phyloP scores from a whole-genome alignment of 2,113 vertebrate species.

The western clawed frog (Xenopus tropicalis) region DNA sequence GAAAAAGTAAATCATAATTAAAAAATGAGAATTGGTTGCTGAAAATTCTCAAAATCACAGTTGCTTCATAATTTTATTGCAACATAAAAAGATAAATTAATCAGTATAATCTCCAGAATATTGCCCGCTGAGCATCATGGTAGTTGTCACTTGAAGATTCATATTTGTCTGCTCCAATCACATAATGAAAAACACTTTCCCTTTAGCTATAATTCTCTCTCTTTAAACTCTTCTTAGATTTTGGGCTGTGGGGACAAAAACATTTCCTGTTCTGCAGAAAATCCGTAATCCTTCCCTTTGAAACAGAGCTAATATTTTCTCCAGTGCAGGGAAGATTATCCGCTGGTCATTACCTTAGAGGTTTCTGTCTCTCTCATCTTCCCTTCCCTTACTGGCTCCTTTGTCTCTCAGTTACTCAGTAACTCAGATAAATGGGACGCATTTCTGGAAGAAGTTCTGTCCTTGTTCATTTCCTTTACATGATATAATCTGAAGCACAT shows the following conservation, averaged over 20 bases:
- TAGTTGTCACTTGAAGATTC: too few relatives aligned
- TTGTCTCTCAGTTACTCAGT: conserved; percentile 32
- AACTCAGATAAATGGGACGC: conserved; percentile 27
- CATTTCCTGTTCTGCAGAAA: background rate
- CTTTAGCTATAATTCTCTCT: background rate
- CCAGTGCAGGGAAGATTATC: background rate
- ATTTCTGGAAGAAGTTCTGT: conserved; percentile 10
- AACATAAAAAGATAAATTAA: too few relatives aligned
- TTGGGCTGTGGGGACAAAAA: background rate
- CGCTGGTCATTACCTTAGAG: conserved; percentile 3
- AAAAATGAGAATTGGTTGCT: too few relatives aligned
- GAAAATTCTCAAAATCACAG: too few relatives aligned
- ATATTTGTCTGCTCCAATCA: too few relatives aligned
- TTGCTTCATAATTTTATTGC: too few relatives aligned
- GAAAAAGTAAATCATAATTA: too few relatives aligned
- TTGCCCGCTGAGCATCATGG: too few relatives aligned
- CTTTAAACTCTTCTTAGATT: background rate
- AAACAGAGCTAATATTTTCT: background rate
- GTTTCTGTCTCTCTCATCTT: conserved; percentile 32
- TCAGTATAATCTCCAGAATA: too few relatives aligned
- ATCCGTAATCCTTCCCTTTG: background rate
- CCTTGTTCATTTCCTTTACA: conserved; percentile 17
- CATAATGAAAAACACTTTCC: too few relatives aligned
- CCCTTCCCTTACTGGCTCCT: conserved; percentile 14
- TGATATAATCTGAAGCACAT: conserved; percentile 36